Evolutionary conservation across 2,797 vertebrate genomes (phyloP).

Genomic region (Myripristis murdjan): DNA sequence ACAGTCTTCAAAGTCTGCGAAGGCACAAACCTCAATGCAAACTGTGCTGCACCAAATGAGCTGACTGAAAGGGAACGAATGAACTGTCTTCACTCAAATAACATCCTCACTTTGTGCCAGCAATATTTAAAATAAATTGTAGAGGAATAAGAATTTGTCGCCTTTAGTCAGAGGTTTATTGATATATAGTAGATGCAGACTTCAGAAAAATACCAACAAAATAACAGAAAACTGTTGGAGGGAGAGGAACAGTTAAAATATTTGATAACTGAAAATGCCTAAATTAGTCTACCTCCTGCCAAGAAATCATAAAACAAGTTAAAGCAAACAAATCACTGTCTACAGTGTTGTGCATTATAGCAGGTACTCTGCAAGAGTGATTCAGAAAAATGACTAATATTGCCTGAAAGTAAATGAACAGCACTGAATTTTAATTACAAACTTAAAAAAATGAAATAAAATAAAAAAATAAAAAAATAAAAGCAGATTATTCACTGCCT

Average conservation of each 20-base stretch:
- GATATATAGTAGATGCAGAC: conserved; percentile 56
- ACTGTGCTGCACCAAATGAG: conserved; percentile 9
- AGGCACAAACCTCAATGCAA: not conserved
- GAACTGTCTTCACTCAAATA: conserved; percentile 14
- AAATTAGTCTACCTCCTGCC: conserved; percentile 35
- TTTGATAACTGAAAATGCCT: conserved; percentile 50
- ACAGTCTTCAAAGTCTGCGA: not conserved
- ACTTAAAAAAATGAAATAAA: too few species aligned
- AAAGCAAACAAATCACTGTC: conserved; percentile 14
- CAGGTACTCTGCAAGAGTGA: conserved; percentile 21
- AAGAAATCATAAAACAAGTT: conserved; percentile 46
- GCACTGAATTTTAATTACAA: not conserved
- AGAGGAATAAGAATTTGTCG: conserved; percentile 14
- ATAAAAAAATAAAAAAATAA: too few species aligned
- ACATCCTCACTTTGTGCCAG: conserved; percentile 5
- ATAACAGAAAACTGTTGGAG: conserved; percentile 36
- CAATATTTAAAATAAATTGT: conserved; percentile 15
- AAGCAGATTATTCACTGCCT: not conserved
- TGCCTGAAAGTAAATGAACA: conserved; percentile 15
- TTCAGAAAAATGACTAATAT: conserved; percentile 1
- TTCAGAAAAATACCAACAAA: conserved; percentile 52
- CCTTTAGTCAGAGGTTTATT: conserved; percentile 35
- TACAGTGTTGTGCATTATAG: conserved; percentile 18
- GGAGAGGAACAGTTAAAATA: conserved; percentile 42
- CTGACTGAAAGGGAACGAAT: conserved; percentile 24